Evolutionary conservation across 2,888 invertebrate species (phyloP).

Genomic region (Tribolium freemani): DNA sequence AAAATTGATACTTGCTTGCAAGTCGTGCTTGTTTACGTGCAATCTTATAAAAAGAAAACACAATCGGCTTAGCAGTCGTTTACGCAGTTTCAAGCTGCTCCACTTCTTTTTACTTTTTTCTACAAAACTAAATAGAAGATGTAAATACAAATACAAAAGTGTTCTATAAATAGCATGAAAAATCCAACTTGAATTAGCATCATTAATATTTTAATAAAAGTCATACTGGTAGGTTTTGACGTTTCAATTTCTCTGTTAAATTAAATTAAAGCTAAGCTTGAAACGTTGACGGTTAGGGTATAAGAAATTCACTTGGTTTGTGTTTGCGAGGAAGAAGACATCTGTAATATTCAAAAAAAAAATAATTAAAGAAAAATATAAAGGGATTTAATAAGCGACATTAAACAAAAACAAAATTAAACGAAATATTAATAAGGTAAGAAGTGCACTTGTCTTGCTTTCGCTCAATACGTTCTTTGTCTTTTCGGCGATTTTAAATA

Average conservation of each 20-base stretch:
- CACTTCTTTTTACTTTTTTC: not conserved
- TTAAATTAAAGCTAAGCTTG: not conserved
- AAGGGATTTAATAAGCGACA: conserved; percentile 22
- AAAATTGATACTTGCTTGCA: not conserved
- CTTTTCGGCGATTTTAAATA: conserved; percentile 27
- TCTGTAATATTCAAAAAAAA: conserved; percentile 16
- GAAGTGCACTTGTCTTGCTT: conserved; percentile 26
- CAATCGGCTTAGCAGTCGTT: not conserved
- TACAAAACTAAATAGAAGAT: not conserved
- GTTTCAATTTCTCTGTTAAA: not conserved
- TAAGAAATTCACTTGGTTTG: not conserved
- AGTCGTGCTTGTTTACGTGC: not conserved
- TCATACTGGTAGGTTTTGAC: not conserved
- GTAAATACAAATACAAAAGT: not conserved
- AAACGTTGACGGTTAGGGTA: not conserved
- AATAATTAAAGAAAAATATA: conserved; percentile 32
- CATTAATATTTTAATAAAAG: not conserved
- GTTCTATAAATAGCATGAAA: not conserved
- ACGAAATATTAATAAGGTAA: conserved; percentile 31
- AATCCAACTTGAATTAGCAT: not conserved
- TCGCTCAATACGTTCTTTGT: conserved; percentile 31
- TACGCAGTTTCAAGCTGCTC: not conserved
- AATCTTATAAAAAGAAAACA: not conserved
- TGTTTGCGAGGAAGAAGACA: not conserved
- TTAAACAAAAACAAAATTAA: conserved; percentile 32